Evolutionary conservation across 2,888 invertebrate species (phyloP), one percentile per base, ranked within the genome.

Genomic region (Lordiphosa andalusiaca): DNA sequence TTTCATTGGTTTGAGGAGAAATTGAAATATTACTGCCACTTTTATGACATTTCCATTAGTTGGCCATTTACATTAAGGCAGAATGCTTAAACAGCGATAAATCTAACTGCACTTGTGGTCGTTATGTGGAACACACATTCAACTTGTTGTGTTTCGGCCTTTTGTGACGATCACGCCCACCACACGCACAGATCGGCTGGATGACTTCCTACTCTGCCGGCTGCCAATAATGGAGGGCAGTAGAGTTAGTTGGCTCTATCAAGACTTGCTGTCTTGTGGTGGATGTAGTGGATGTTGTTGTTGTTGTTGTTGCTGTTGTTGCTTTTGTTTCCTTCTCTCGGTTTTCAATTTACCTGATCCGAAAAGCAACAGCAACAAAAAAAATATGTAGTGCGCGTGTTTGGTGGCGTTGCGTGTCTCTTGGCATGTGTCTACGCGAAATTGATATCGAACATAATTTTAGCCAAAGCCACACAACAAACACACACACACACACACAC

Each of bases 391-490:
- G 69, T 76, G 69, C 77, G 78, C 82, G 74, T 84, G 78, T 84
- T 81, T 80, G 78, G 78, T 78, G 84, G 80, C 84, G 80, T 80
- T 84, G 84, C 78, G 84, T 80, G 80, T 80, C 82, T 69, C 57
- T 81, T 78, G 84, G 78, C 78, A 84, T 84, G 82, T 84, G 80
- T 80, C 80, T 84, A 80, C 84, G 72, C 84, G 80, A 84, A 80
- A 80, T 80, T 80, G 84, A 80, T 80, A 80, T 80, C 78, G 84
- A 80, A 84, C 78, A 81, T 81, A 81, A 80, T 77, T 84, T 77
- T 83, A 63, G 64, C 57, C 67, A 67, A 62, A 68, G 50, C 56
- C 60, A 58, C 50, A 71, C 50, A 25, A 25, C 25, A 25, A 25
- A 67, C 40, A 59, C 60, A 71, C 42, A 65, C 38, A 58, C 46